These are phyloP conservation scores for Delia radicum DNA, from an alignment of 1,140 invertebrate genomes.

Conservation along the genomic window DNA sequence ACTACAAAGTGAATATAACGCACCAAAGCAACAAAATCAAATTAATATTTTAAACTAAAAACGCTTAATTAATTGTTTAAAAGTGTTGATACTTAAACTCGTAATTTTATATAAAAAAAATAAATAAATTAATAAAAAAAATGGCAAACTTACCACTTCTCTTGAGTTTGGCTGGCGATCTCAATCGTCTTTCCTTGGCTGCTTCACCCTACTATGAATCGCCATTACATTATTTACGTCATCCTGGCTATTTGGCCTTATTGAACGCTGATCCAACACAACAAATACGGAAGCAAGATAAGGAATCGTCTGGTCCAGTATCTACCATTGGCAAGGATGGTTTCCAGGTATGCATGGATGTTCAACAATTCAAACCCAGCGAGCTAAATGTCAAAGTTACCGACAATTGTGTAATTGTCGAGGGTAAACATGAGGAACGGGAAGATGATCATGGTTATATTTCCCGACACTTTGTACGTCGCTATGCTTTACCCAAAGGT, in stretches of 20 bases:
- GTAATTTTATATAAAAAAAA: too few relatives aligned
- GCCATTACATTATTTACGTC: too few relatives aligned
- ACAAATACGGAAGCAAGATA: background rate
- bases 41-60: too few relatives aligned
- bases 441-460: conserved; percentile 62
- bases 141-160: conserved; percentile 24
- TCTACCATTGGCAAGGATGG: conserved; percentile 31
- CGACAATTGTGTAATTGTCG: conserved; percentile 64
- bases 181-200: conserved; percentile 19
- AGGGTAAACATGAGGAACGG: conserved; percentile 69
- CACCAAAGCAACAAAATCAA: too few relatives aligned
- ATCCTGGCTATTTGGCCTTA: too few relatives aligned
- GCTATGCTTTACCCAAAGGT: conserved; percentile 65
- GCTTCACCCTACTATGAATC: conserved; percentile 11
- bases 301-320: conserved; percentile 52
- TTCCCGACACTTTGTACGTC: conserved; percentile 68
- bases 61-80: background rate
- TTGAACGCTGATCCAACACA: conserved; percentile 9
- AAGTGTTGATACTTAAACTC: background rate
- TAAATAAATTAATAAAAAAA: background rate
- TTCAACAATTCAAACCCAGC: conserved; percentile 69
- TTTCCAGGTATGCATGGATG: conserved; percentile 64
- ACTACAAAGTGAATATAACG: background rate
- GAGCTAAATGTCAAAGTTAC: conserved; percentile 73
- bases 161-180: conserved; percentile 23